Evolutionary conservation across 2,797 vertebrate genomes (phyloP).

Genomic region (Pangasius sanitwongsei): DNA sequence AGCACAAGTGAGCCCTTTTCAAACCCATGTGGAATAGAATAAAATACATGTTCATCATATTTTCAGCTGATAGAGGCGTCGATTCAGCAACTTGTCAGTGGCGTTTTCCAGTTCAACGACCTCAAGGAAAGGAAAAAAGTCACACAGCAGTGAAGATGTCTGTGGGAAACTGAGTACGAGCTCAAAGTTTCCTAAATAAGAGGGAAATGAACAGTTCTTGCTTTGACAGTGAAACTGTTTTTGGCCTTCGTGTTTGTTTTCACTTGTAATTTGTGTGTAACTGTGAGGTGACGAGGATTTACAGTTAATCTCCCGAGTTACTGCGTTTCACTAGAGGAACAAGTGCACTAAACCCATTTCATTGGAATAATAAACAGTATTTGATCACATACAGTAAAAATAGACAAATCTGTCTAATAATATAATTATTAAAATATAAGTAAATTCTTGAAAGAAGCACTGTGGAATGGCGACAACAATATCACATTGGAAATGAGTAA

Average conservation of each 20-base stretch:
- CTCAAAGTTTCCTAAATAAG: neutral
- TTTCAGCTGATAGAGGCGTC: constrained; percentile 22
- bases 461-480: neutral
- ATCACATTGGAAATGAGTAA: neutral
- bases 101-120: constrained; percentile 3
- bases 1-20: constrained; percentile 28
- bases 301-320: neutral
- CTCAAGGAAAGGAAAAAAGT: neutral
- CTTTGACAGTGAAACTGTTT: neutral
- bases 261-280: neutral
- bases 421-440: neutral
- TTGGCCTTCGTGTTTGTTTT: neutral
- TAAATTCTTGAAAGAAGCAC: neutral
- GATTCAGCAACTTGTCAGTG: constrained; percentile 12
- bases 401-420: neutral
- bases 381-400: neutral
- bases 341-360: neutral
- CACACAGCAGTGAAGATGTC: neutral
- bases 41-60: constrained; percentile 29
- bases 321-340: neutral
- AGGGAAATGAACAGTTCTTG: neutral
- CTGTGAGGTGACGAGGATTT: neutral
- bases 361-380: neutral
- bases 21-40: neutral
- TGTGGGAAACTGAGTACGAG: neutral